A percentile compares a stretch with the other conserved stretches of the same genome.
phyloP scores from a whole-genome alignment of 2,113 vertebrate genomes.

The Hippoglossus stenolepis region DNA sequence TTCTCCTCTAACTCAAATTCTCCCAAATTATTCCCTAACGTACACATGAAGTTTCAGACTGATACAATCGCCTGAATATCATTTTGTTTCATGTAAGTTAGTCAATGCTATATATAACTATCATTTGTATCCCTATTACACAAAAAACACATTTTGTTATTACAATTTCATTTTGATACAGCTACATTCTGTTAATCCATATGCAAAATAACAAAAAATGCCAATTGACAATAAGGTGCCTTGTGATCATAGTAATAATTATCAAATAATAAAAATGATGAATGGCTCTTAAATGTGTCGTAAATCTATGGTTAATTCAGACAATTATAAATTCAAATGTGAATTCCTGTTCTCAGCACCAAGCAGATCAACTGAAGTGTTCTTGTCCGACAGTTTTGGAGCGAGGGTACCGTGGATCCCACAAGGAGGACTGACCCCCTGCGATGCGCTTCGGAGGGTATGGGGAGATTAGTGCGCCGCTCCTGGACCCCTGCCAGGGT shows the following conservation, averaged over 20 bases:
- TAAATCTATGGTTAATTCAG: neutral
- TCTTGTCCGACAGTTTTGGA: conserved; percentile 28
- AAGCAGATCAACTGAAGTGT: conserved; percentile 18
- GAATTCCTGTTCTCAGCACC: neutral
- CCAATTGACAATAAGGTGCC: too few species aligned
- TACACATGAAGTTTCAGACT: too few species aligned
- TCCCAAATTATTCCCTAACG: too few species aligned
- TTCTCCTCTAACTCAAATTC: too few species aligned
- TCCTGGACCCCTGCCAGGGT: conserved; percentile 64
- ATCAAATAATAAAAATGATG: neutral
- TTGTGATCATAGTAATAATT: neutral
- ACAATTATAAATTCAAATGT: neutral
- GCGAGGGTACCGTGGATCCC: neutral
- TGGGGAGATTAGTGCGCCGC: conserved; percentile 72
- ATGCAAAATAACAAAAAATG: too few species aligned
- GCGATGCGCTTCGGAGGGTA: conserved; percentile 65
- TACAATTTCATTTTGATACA: too few species aligned
- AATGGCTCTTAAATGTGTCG: neutral
- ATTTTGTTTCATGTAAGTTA: too few species aligned
- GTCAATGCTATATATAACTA: too few species aligned
- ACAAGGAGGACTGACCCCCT: conserved; percentile 55
- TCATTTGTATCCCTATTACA: too few species aligned
- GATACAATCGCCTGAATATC: too few species aligned
- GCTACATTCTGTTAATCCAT: too few species aligned
- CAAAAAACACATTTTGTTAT: too few species aligned